These are phyloP conservation scores for Eurystomus glaucurus DNA, from an alignment of 2,797 vertebrate species.

Conservation along the genomic window DNA sequence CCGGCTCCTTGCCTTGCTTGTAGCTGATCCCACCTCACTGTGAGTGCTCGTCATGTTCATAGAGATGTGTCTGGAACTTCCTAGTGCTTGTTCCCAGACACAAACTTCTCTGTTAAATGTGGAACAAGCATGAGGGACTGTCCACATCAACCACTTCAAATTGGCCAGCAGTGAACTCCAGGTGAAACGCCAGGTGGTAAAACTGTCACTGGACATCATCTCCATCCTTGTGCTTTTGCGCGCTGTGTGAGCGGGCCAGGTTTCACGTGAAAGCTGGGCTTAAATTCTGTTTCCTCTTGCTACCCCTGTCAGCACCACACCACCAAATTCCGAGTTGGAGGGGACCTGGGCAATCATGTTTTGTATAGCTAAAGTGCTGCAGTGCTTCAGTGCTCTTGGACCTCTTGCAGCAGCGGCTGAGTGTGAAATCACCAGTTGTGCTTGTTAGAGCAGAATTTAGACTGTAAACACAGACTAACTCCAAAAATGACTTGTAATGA, in stretches of 20 bases:
- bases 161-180: neutral
- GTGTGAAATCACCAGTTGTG: neutral
- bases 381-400: neutral
- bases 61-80: neutral
- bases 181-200: rapidly evolving
- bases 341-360: neutral
- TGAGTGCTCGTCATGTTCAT: neutral
- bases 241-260: neutral
- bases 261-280: neutral
- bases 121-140: neutral
- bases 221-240: neutral
- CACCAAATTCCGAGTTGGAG: neutral
- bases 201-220: neutral
- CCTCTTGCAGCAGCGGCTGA: neutral
- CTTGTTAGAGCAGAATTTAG: neutral
- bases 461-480: neutral
- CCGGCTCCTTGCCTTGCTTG: neutral
- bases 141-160: neutral
- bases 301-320: neutral
- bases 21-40: neutral
- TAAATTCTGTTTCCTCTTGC: neutral
- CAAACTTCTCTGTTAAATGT: neutral
- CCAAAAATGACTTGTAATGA: neutral
- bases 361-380: neutral
- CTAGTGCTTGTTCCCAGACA: neutral